Base-by-base conservation (phyloP, 1,140 invertebrate species). In the Heliconius melpomene region DNA sequence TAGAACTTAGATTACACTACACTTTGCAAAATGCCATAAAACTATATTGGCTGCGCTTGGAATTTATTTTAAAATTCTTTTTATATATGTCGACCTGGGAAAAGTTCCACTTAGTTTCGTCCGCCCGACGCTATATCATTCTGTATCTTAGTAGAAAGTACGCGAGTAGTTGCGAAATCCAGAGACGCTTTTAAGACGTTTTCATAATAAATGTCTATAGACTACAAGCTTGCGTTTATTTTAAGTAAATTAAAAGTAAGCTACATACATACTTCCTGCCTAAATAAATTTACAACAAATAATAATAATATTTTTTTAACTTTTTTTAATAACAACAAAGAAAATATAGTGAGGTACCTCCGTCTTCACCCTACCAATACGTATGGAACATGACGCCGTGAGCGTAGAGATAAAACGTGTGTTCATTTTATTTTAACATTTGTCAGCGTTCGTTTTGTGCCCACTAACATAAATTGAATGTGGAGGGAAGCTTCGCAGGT, bases 381-480 rank as follows among this genome's bases (percentile, higher is more conserved):
- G 87, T 84, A 82, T 84, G 86, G 89, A 89, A 91, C 87, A 89
- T 88, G 89, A 91, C 88, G 90, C 88, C 86, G 84, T 83, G 86
- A 89, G 83, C 86, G 88, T 89, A 88, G 84, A 93, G 90, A 93
- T 93, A 93, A 93, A 94, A 93, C 92, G 90, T 92, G 90, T 92
- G 92, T 93, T 93, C 92, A 93, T 94, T 94, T 94, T 93, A 93
- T 94, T 94, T 94, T 89, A 89, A 91, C 92, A 93, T 94, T 94
- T 94, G 93, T 94, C 93, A 94, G 92, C 92, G 89, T 94, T 93
- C 93, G 93, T 93, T 93, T 93, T 93, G 93, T 93, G 90, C 93
- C 90, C 91, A 93, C 91, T 94, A 94, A 94, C 93, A 93, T 94
- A 94, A 94, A 93, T 94, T 94, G 93, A 92, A 94, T 92, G 91